Evolutionary conservation across 2,888 invertebrate genomes (phyloP).

Genomic region (Chrysodeixis includens): DNA sequence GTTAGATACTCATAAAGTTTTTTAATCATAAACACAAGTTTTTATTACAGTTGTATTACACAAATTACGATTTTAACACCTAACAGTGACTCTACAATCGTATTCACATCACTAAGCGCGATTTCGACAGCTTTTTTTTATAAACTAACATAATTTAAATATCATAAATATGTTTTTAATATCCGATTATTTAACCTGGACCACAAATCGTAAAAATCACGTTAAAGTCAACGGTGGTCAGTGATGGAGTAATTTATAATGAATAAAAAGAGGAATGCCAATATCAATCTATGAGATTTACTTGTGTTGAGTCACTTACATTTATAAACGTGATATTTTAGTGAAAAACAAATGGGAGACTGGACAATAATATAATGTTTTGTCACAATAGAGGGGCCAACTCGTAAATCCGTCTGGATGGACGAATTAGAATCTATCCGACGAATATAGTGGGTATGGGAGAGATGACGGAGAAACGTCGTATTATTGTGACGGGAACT

Average conservation of each 20-base stretch:
- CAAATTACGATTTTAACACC: constrained; percentile 5
- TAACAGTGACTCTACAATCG: not conserved
- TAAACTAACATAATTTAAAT: constrained; percentile 26
- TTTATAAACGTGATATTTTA: constrained; percentile 48
- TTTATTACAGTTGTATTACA: not conserved
- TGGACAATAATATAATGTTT: constrained; percentile 73
- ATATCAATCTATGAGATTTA: constrained; percentile 50
- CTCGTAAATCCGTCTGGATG: constrained; percentile 78
- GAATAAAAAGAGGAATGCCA: constrained; percentile 53
- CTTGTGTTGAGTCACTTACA: constrained; percentile 41
- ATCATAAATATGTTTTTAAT: constrained; percentile 39
- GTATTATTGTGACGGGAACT: constrained; percentile 68
- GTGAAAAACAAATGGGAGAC: constrained; percentile 69
- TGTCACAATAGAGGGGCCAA: constrained; percentile 75
- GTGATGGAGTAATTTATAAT: constrained; percentile 50
- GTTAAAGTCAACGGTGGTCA: constrained; percentile 53
- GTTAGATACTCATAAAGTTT: constrained; percentile 4
- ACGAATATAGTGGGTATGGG: constrained; percentile 69
- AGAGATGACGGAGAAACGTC: constrained; percentile 74
- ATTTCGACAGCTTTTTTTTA: constrained; percentile 19
- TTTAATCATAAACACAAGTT: not conserved
- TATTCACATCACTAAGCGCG: constrained; percentile 9
- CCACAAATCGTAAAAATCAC: constrained; percentile 47
- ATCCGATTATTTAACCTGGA: constrained; percentile 41
- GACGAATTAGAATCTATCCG: constrained; percentile 75